Evolutionary conservation across 2,888 invertebrate species (phyloP), one percentile per base, ranked within the genome.

Genomic region (Folsomia candida): DNA sequence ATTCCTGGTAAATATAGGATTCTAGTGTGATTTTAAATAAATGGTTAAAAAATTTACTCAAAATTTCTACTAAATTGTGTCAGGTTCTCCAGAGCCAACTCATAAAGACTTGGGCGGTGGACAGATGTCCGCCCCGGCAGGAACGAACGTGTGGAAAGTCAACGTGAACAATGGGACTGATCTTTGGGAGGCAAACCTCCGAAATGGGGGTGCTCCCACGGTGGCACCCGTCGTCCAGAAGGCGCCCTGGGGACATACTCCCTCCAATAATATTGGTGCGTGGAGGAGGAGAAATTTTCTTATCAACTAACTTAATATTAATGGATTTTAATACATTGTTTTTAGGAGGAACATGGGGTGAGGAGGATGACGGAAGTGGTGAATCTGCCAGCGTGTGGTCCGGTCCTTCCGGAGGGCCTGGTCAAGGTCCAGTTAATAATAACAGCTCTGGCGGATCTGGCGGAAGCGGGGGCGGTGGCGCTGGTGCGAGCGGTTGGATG

Each of bases 181-280:
- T 83, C 85, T 94, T 64, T 94, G 94, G 94, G 94, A 94, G 84
- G 92, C 93, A 2, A 94, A 93, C 84, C 85, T 94, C 80, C 88
- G 94, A 62, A 94, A 93, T 82, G 94, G 94, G 51, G 94, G 94
- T 0, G 92, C 93, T 81, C 92, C 91, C 22, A 11, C 27, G 22
- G 59, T 59, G 59, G 25, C 59, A 3, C 90, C 90, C 80, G 90
- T 91, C 67, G 89, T 90, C 64, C 89, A 91, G 71, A 93, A 94
- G 83, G 91, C 93, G 1, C 94, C 94, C 0, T 94, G 94, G 94
- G 94, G 94, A 3, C 94, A 94, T 81, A 94, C 94, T 0, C 94
- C 94, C 0, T 91, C 93, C 1, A 91, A 92, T 11, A 94, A 95
- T 82, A 91, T 82, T 70, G 75, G 74, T 73, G 63, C n/a, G 73